Conservation (phyloP, 2,113 vertebrate species). For the Gymnorhina tibicen region DNA sequence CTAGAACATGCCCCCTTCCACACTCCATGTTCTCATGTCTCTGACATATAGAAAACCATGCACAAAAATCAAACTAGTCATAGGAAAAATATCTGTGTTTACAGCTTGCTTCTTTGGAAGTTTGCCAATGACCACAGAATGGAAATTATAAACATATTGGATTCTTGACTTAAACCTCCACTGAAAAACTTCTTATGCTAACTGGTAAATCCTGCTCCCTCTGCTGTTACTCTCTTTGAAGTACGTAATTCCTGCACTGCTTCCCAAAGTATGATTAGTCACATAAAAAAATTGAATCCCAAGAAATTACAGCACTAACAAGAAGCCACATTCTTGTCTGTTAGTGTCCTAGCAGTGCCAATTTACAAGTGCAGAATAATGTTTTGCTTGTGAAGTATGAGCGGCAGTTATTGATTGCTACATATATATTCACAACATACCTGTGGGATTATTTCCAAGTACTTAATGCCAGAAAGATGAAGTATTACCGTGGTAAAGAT, state of each 20-base stretch:
- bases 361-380: background rate
- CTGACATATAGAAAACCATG: background rate
- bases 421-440: background rate
- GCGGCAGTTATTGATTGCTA: background rate
- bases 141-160: conserved; percentile 29
- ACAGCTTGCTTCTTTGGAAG: conserved; percentile 9
- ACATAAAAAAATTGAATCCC: background rate
- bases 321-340: background rate
- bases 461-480: background rate
- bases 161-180: background rate
- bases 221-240: conserved; percentile 7
- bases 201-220: background rate
- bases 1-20: background rate
- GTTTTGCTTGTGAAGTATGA: accelerated
- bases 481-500: background rate
- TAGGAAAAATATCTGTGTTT: conserved; percentile 39
- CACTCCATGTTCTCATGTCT: background rate
- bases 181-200: background rate
- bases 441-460: background rate
- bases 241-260: background rate
- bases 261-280: background rate
- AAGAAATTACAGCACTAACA: background rate
- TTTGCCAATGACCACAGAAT: background rate
- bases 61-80: background rate
- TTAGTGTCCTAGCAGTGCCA: background rate